Conservation (phyloP, 2,797 vertebrate species). For the Diplodus puntazzo region DNA sequence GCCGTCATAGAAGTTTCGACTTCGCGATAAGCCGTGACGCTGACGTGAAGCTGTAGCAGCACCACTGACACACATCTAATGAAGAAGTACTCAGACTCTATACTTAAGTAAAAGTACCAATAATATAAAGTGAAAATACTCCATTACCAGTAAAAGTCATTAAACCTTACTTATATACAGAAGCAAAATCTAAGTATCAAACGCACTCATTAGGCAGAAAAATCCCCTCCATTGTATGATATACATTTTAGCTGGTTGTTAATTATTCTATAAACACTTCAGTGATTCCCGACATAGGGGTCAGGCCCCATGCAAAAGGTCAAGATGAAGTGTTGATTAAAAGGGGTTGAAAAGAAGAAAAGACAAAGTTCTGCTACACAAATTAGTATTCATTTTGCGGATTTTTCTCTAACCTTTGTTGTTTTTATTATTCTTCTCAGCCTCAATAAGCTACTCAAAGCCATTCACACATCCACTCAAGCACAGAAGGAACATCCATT, state of each 20-base stretch:
- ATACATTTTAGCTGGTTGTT: neutral
- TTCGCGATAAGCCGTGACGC: conserved; percentile 19
- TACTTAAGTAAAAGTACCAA: neutral
- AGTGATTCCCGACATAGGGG: neutral
- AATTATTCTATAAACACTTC: neutral
- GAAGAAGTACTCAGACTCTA: neutral
- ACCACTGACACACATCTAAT: neutral
- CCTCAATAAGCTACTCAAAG: too few species aligned
- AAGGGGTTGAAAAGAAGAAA: neutral
- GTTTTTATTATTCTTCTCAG: too few species aligned
- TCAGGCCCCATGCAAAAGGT: neutral
- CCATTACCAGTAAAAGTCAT: neutral
- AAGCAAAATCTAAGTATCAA: neutral
- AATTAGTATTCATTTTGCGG: neutral
- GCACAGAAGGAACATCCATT: too few species aligned
- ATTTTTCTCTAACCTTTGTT: neutral
- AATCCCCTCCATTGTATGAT: neutral
- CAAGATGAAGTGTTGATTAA: too few species aligned
- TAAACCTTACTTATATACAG: neutral
- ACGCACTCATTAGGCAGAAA: neutral
- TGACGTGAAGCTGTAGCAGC: neutral
- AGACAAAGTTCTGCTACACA: neutral
- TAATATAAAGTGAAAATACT: neutral
- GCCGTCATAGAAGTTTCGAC: conserved; percentile 26
- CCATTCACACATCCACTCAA: too few species aligned